Evolutionary conservation across 92 coral and sea anemone species (phyloP).

Genomic region (Actinernus sp.): DNA sequence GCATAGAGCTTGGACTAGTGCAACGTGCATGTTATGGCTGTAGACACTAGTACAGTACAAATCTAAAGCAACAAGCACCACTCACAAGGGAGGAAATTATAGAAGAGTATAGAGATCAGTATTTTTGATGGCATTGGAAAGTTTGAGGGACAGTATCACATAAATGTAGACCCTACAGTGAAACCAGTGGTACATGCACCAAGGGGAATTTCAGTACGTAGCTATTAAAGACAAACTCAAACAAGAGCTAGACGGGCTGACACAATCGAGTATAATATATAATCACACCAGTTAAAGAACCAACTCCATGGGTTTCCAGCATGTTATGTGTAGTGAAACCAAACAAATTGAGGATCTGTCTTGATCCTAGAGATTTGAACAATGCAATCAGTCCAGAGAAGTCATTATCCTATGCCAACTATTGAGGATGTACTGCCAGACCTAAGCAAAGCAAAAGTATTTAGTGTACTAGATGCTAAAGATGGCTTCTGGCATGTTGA

Average conservation of each 20-base stretch:
- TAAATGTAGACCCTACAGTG: constrained; percentile 17
- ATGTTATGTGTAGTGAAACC: constrained; percentile 68
- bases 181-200: constrained; percentile 50
- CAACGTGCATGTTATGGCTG: constrained; percentile 7
- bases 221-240: constrained; percentile 29
- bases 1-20: constrained; percentile 23
- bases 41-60: no score
- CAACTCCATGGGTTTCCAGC: constrained; percentile 61
- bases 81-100: constrained; percentile 10
- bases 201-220: constrained; percentile 5
- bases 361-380: constrained; percentile 56
- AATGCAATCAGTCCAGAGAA: constrained; percentile 49
- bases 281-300: constrained; percentile 44
- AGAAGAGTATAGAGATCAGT: constrained; percentile 29
- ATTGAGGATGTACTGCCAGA: constrained; percentile 46
- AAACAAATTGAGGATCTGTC: constrained; percentile 54
- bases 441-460: constrained; percentile 42
- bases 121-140: constrained; percentile 30
- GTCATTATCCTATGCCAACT: constrained; percentile 40
- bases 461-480: constrained; percentile 49
- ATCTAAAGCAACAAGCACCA: no score
- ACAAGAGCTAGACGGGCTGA: constrained; percentile 40
- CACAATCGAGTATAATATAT: constrained; percentile 34
- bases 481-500: constrained; percentile 46
- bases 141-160: constrained; percentile 33